A percentile compares a stretch with the other conserved stretches of the same genome.
Evolutionary conservation across 2,797 vertebrate genomes (phyloP).

Genomic region (Pangasius djambal): DNA sequence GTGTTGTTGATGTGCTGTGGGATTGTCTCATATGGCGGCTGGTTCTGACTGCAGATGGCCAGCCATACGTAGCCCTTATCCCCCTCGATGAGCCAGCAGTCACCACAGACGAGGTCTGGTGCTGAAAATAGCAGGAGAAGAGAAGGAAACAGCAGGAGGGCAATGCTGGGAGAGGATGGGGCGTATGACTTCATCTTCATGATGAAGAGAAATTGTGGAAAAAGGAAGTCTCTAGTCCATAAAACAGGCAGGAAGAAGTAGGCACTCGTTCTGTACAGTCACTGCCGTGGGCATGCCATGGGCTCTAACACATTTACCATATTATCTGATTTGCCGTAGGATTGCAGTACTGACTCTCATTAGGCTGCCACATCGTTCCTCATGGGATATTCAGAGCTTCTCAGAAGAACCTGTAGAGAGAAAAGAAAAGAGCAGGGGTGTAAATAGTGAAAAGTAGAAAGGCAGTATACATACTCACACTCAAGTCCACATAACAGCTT

Average conservation of each 20-base stretch:
- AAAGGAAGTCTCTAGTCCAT: constrained; percentile 37
- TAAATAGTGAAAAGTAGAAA: constrained; percentile 26
- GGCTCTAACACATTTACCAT: constrained; percentile 66
- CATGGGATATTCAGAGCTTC: constrained; percentile 26
- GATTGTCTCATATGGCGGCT: constrained; percentile 96
- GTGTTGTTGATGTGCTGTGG: constrained; percentile 99
- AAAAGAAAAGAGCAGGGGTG: constrained; percentile 20
- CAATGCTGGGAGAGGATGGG: constrained; percentile 47
- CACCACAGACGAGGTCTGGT: constrained; percentile 73
- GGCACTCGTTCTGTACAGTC: constrained; percentile 55
- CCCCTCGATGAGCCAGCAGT: constrained; percentile 99
- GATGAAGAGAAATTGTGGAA: constrained; percentile 31
- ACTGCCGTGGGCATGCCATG: constrained; percentile 67
- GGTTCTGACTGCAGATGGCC: constrained; percentile 99
- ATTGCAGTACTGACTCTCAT: constrained; percentile 53
- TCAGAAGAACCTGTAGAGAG: constrained; percentile 60
- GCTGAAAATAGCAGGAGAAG: constrained; percentile 69
- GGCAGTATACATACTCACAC: not conserved
- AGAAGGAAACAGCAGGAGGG: constrained; percentile 71
- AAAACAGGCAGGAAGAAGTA: constrained; percentile 16
- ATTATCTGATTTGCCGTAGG: constrained; percentile 60
- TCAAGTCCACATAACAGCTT: not conserved
- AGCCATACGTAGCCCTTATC: constrained; percentile 99
- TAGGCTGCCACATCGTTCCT: constrained; percentile 66
- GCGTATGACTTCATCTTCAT: constrained; percentile 55